These are phyloP conservation scores for Ficedula albicollis DNA, from an alignment of 2,797 vertebrate species.

Conservation along the genomic window DNA sequence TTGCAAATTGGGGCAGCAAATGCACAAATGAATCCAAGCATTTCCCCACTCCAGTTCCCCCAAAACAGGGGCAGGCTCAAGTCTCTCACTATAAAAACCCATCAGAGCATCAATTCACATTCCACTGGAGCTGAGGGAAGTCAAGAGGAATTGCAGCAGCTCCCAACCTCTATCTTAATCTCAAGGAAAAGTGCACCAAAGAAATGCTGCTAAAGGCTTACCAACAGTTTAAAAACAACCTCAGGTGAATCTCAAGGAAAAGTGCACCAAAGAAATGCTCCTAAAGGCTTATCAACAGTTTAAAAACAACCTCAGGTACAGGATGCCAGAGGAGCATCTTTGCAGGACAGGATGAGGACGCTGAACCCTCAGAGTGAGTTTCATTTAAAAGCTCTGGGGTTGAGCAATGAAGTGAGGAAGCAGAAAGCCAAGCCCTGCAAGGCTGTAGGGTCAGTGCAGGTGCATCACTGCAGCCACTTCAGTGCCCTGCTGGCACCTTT, in stretches of 20 bases:
- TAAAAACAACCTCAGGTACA: not conserved
- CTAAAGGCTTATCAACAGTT: not conserved
- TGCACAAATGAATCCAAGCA: not conserved
- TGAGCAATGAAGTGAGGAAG: not conserved
- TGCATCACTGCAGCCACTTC: accelerated
- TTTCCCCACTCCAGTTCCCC: not conserved
- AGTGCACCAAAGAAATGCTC: not conserved
- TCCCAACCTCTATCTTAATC: not conserved
- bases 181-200: not conserved
- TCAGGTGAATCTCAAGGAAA: not conserved
- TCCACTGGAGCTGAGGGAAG: not conserved
- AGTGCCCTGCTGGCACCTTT: not conserved
- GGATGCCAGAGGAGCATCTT: not conserved
- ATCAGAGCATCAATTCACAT: not conserved
- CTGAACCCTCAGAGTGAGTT: not conserved
- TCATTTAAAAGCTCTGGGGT: not conserved
- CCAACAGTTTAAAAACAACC: not conserved
- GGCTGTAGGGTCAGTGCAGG: not conserved
- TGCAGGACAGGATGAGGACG: not conserved
- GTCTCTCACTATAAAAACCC: not conserved
- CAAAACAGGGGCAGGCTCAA: not conserved
- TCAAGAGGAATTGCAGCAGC: not conserved
- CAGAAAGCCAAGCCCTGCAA: not conserved
- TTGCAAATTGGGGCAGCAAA: not conserved
- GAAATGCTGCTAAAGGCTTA: not conserved